Conservation (phyloP, 2,797 vertebrate genomes). For the Clarias pachynema region DNA sequence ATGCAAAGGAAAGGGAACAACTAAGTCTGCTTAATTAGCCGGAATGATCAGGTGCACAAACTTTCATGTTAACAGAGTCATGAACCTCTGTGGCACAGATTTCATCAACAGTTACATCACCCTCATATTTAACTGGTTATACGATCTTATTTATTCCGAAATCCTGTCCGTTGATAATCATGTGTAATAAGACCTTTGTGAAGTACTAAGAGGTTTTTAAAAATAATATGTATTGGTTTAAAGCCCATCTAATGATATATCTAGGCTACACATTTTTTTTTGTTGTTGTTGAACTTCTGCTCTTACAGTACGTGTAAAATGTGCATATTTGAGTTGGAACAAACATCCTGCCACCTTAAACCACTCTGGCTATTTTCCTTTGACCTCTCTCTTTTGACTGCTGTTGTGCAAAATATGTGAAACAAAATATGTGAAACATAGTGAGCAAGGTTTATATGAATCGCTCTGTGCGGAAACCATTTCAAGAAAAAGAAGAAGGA, state of each 20-base stretch:
- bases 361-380: background rate
- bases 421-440: too few species aligned
- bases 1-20: constrained; percentile 27
- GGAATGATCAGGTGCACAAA: constrained; percentile 13
- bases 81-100: background rate
- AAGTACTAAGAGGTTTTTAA: background rate
- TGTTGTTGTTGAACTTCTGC: background rate
- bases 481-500: constrained; percentile 26
- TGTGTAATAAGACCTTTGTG: background rate
- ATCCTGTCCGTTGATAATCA: background rate
- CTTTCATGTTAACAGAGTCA: background rate
- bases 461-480: background rate
- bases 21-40: constrained; percentile 46
- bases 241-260: background rate
- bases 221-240: background rate
- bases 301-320: background rate
- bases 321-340: background rate
- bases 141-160: background rate
- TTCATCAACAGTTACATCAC: too few species aligned
- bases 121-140: background rate
- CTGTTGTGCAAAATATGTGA: background rate
- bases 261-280: background rate
- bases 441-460: background rate
- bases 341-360: background rate
- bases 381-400: background rate